phyloP scores from a whole-genome alignment of 2,113 vertebrate species.

The Tetrao urogallus region DNA sequence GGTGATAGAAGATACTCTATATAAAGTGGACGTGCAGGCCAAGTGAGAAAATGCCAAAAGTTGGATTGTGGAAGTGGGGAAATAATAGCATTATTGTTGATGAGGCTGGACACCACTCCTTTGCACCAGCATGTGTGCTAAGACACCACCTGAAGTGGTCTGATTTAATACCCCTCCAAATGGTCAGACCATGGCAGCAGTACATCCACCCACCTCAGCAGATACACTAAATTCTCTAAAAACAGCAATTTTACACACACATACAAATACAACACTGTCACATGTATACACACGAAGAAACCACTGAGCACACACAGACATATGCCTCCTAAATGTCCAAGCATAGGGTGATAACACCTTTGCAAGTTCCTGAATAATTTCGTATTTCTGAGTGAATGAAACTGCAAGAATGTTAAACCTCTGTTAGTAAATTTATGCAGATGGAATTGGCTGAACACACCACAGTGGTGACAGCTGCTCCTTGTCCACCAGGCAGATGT shows the following conservation, averaged over 20 bases:
- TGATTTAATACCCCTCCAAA: neutral
- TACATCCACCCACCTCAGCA: neutral
- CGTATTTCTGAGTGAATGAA: neutral
- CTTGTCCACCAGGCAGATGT: neutral
- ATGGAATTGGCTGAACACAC: neutral
- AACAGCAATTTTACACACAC: neutral
- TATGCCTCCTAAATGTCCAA: neutral
- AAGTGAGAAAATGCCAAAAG: neutral
- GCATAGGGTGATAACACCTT: neutral
- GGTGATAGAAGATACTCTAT: neutral
- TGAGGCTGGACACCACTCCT: neutral
- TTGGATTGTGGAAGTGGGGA: fast-evolving
- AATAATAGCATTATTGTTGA: neutral
- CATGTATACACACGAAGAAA: neutral
- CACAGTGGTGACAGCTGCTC: neutral
- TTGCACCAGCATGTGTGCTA: neutral
- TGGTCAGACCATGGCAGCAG: neutral
- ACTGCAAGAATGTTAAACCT: neutral
- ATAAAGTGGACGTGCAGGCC: neutral
- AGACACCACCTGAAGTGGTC: neutral
- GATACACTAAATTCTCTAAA: neutral
- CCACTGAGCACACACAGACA: neutral
- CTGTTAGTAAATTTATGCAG: neutral
- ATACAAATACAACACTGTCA: neutral
- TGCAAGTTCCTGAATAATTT: neutral